Evolutionary conservation across 2,113 vertebrate species (phyloP), one percentile per base, ranked within the genome.

Genomic region (Pontoporia blainvillei): DNA sequence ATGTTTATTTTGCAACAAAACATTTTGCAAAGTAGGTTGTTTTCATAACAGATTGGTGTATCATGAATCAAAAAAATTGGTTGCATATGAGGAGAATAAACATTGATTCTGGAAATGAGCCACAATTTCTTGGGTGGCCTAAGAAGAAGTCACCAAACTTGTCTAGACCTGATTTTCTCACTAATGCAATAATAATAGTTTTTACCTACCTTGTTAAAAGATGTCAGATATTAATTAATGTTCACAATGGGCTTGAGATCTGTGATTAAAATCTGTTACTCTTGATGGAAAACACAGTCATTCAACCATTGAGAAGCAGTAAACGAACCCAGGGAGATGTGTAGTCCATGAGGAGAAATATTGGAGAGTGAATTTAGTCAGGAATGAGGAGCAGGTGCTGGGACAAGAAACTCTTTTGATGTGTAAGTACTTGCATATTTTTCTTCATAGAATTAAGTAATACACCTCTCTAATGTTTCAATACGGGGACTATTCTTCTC

Each of bases 171-270:
- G 95, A 95, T 75, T 72, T 92, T 89, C 76, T 62, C 57, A 91
- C 7, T 20, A 91, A 75, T 75, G 79, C 95, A 91, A 64, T 86
- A 71, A 90, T 73, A 79, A 88, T 78, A 57, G 62, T 79, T 97
- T 97, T 86, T 83, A 94, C 36, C 39, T 71, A 52, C 72, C 83
- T 94, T 86, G 91, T 96, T 98, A 97, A 96, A 76, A 89, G 46
- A 91, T 94, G 73, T 90, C 71, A 97, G 91, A 23, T 82, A 94
- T 96, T 97, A 96, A 97, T 97, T 97, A 97, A 90, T 90, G 92
- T 46, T 94, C 78, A 86, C 94, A 96, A 95, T 96, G 85, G 76
- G 90, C 72, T 91, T 95, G 44, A 94, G 87, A 93, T 92, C 75
- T 96, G 71, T 92, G 92, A 94, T 94, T 95, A 96, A 96, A 95